Evolutionary conservation across 92 coral and sea anemone genomes (phyloP).

Genomic region (Pocillopora grandis): DNA sequence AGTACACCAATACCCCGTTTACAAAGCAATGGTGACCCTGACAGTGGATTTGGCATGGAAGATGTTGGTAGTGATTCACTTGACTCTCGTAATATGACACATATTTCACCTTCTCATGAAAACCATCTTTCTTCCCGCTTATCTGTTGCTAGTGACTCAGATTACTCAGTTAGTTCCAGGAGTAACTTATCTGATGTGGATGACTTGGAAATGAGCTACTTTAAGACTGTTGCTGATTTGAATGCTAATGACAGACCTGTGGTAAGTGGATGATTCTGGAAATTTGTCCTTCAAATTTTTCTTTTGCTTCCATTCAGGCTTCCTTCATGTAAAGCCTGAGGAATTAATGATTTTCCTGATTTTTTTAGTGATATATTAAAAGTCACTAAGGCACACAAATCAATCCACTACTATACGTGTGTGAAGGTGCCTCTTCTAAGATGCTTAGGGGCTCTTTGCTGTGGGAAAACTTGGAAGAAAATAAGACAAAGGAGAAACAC

Average conservation of each 20-base stretch:
- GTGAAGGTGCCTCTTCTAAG: too few relatives aligned
- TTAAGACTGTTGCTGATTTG: slow-evolving; percentile 71
- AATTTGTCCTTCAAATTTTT: too few relatives aligned
- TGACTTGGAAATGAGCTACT: slow-evolving; percentile 83
- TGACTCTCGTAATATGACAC: slow-evolving; percentile 51
- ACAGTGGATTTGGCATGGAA: slow-evolving; percentile 83
- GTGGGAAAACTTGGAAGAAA: too few relatives aligned
- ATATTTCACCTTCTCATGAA: slow-evolving; percentile 34
- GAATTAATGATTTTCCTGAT: too few relatives aligned
- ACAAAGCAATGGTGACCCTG: slow-evolving; percentile 47
- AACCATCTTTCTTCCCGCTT: slow-evolving; percentile 37
- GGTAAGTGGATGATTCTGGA: slow-evolving; percentile 51
- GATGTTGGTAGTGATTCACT: slow-evolving; percentile 70
- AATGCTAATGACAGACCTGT: slow-evolving; percentile 46
- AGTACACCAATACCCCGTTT: slow-evolving; percentile 19
- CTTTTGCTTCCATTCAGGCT: too few relatives aligned
- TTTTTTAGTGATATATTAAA: too few relatives aligned
- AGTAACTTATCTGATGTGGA: slow-evolving; percentile 68
- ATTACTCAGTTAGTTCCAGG: slow-evolving; percentile 66
- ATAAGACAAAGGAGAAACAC: too few relatives aligned
- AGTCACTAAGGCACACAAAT: too few relatives aligned
- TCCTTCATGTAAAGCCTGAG: too few relatives aligned
- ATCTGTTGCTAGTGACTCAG: slow-evolving; percentile 65
- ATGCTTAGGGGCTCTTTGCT: too few relatives aligned
- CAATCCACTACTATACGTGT: too few relatives aligned